phyloP scores from a whole-genome alignment of 2,113 vertebrate genomes.

The Chaetura pelagica region DNA sequence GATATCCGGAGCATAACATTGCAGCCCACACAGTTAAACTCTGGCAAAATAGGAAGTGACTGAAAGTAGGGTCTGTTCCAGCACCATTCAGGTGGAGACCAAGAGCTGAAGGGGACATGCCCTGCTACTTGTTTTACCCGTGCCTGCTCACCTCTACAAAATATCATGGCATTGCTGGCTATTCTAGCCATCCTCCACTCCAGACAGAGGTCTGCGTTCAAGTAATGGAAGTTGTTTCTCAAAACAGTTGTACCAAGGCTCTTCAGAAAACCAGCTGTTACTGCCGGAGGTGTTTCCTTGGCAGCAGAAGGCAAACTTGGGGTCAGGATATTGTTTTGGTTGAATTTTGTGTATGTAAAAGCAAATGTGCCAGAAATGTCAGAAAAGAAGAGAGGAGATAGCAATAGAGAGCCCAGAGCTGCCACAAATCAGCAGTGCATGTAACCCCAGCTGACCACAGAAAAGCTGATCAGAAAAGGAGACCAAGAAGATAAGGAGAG shows the following conservation, averaged over 20 bases:
- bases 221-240: neutral
- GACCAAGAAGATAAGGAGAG: neutral
- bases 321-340: neutral
- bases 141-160: neutral
- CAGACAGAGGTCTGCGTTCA: neutral
- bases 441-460: neutral
- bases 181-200: neutral
- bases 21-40: constrained; percentile 18
- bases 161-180: neutral
- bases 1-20: constrained; percentile 19
- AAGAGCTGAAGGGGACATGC: neutral
- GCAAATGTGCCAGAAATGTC: neutral
- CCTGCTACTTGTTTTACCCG: neutral
- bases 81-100: neutral
- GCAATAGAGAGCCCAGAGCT: neutral
- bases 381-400: neutral
- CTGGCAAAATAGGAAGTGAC: neutral
- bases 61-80: neutral
- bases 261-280: neutral
- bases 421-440: neutral
- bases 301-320: neutral
- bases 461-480: neutral
- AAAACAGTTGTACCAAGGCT: accelerated
- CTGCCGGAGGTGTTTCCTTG: neutral
- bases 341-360: neutral